Base-by-base conservation (phyloP, 2,888 invertebrate species). In the Thelaira solivaga region DNA sequence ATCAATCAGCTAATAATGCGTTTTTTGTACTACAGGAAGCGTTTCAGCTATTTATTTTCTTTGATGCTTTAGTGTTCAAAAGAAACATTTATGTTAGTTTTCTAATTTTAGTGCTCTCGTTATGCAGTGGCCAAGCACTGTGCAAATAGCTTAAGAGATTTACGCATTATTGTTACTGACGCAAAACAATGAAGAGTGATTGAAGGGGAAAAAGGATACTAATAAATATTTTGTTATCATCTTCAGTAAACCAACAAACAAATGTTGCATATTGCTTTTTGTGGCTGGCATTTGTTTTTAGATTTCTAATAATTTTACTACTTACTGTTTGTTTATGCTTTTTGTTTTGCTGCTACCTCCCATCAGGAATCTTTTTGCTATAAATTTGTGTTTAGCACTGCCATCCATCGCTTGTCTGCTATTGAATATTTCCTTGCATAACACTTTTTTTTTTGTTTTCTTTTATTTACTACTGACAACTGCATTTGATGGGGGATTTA, bases 331-430 rank as follows among this genome's bases (percentile, higher is more conserved):
- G 29, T 55, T 62, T 20, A 6, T 41, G 4, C 20, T 18, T 31
- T 45, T 36, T 26, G 6, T 18, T 4, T 45, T 20, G 24, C 13
- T 34, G 24, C 22, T 36, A 18, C 18, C 57, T 18, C 47, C 22
- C 36, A 20, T 29, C 47, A 45, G 45, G 61, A 34, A 41, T 18
- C 62, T 57, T 84, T 86, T 85, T 85, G 85, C 84, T 85, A 84
- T 85, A 87, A 87, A 85, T 84, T 85, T 85, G 84, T 83, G 83
- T 85, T 85, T 85, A 85, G 82, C 82, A 85, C 84, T 69, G 57
- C 49, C 80, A 83, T 20, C 49, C 80, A 83, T 20, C 53, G 49
- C 49, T 69, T 41, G 20, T 36, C 22, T 69, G 26, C 13, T 18
- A 16, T 13, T 29, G 7, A 26, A 68, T 31, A 13, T 4, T 55